phyloP scores from a whole-genome alignment of 2,888 invertebrate species.

The Nematopogon swammerdamellus region DNA sequence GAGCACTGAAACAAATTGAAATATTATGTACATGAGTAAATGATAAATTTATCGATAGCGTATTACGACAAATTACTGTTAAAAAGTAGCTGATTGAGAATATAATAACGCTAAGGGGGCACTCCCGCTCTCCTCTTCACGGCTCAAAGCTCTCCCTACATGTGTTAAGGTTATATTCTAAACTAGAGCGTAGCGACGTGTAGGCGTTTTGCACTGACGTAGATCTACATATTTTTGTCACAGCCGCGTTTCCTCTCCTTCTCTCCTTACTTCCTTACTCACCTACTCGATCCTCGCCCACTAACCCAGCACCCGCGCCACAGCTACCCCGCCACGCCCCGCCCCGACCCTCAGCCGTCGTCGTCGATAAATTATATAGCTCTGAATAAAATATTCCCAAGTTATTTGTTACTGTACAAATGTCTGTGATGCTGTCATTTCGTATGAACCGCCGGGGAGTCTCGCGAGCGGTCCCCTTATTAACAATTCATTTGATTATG shows the following conservation, averaged over 20 bases:
- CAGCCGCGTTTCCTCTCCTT: neutral
- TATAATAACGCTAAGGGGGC: conserved; percentile 21
- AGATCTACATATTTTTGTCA: neutral
- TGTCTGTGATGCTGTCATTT: no score
- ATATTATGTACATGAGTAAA: conserved; percentile 25
- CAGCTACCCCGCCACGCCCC: no score
- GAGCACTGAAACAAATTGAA: conserved; percentile 49
- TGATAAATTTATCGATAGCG: conserved; percentile 21
- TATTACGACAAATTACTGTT: conserved; percentile 42
- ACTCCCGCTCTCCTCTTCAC: conserved; percentile 14
- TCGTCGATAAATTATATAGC: no score
- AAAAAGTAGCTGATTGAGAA: conserved; percentile 42
- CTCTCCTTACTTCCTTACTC: no score
- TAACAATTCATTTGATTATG: no score
- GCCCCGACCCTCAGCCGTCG: no score
- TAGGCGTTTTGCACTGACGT: conserved; percentile 44
- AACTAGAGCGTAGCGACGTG: conserved; percentile 39
- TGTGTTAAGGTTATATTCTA: conserved; percentile 26
- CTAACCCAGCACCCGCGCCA: no score
- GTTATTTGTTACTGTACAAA: no score
- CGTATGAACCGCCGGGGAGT: no score
- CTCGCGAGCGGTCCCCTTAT: no score
- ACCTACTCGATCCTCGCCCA: no score
- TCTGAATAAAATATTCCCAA: no score
- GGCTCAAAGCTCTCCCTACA: neutral